These are phyloP conservation scores for Ptychodera flava DNA, from an alignment of 35 echinoderm and acorn worm genomes.

Conservation along the genomic window DNA sequence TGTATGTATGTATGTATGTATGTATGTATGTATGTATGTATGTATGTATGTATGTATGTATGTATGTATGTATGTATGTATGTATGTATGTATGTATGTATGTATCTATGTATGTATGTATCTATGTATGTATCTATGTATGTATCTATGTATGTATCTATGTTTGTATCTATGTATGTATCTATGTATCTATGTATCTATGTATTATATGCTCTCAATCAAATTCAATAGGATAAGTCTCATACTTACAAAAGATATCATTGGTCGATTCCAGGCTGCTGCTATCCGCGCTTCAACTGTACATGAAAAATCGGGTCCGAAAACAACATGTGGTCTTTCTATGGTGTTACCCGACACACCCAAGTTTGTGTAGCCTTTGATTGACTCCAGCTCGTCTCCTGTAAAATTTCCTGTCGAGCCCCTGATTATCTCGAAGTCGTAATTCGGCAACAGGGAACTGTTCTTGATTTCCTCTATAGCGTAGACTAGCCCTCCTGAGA, in stretches of 20 bases:
- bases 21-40: not conserved
- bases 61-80: not conserved
- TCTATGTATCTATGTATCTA: too few relatives aligned
- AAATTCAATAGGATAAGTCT: too few relatives aligned
- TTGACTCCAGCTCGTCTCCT: conserved; percentile 29
- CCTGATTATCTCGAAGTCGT: not conserved
- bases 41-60: not conserved
- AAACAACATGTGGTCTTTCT: conserved; percentile 29
- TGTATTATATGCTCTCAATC: too few relatives aligned
- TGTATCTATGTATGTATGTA: too few relatives aligned
- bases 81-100: not conserved
- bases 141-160: too few relatives aligned
- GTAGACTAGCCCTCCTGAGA: not conserved
- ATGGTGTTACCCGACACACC: conserved; percentile 53
- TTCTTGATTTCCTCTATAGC: not conserved
- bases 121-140: too few relatives aligned
- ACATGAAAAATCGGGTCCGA: conserved; percentile 75
- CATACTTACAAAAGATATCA: conserved; percentile 94
- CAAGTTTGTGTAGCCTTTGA: conserved; percentile 39
- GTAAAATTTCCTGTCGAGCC: not conserved
- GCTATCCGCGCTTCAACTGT: conserved; percentile 63
- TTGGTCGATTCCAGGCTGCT: conserved; percentile 78
- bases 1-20: not conserved
- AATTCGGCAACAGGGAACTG: not conserved
- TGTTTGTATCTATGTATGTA: too few relatives aligned